Evolutionary conservation across 2,113 vertebrate genomes (phyloP), one percentile per base, ranked within the genome.

Genomic region (Grus americana): DNA sequence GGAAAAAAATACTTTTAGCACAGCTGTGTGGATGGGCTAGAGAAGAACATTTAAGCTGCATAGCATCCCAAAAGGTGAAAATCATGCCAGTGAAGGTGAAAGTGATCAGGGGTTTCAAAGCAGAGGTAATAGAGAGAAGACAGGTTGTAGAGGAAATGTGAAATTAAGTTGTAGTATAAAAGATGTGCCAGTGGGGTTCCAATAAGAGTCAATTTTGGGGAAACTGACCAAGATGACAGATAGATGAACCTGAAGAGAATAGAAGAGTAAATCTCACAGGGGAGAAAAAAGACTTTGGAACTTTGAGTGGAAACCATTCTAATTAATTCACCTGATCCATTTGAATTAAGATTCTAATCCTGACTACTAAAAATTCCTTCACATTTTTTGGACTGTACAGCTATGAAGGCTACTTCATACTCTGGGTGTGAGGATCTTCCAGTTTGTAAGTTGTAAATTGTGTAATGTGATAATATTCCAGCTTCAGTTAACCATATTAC

Each of bases 401-500:
- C 29, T 55, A 1, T 67, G 34, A 87, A 54, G n/a, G 12, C 49
- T 91, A 42, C 16, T 63, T 23, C 3, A 4, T 58, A 10, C 17
- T 44, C 42, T 40, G 36, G 3, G 13, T 54, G 2, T 78, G 59
- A 93, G 42, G 5, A 90, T 12, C 10, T 83, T 57, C 36, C 10
- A 58, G 8, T 50, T 92, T 78, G 29, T 59, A 83, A 74, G 7
- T 44, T 83, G 54, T 91, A 75, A 73, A 90, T 91, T 90, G 66
- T 61, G 18, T 38, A 67, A 40, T 87, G 46, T 78, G 85, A 72
- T 96, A 76, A 88, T 95, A 79, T 86, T 79, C 75, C 57, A 86
- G 30, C 93, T 95, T 95, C 26, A 94, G 82, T 93, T 94, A 86
- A 76, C 68, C 54, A 46, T 70, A 75, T 95, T 94, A 82, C 34